Base-by-base conservation (phyloP, 2,113 vertebrate species). In the Spermophilus dauricus region DNA sequence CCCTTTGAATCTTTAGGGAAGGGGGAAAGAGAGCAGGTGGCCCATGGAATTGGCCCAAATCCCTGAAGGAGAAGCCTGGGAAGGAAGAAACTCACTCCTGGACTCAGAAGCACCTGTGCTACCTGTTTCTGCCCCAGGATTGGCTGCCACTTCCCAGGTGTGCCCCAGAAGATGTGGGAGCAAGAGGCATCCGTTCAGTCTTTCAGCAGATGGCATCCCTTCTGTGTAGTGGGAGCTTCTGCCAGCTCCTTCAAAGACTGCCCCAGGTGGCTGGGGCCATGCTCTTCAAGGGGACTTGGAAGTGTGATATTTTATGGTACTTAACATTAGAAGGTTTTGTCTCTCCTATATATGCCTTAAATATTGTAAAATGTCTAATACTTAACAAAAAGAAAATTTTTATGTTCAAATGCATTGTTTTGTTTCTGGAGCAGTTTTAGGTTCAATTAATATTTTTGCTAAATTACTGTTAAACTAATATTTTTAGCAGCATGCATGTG, bases 131-230 rank as follows among this genome's bases (percentile, higher is more conserved):
- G 56, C 65, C 45, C 22, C 69, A 24, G 9, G 69, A 34, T 86
- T 76, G 82, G 45, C 20, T 28, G 56, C 65, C 39, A 12, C 16
- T 24, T 37, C 86, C 73, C 91, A 80, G 65, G 51, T 80, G 72
- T 17, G 18, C 37, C 86, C 70, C 20, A 26, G 63, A 82, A 51
- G 89, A 22, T 51, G 39, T 13, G 1, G 24, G 81, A 69, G 39
- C 76, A 48, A 37, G 82, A 70, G 56, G 32, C 42, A 32, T 69
- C 86, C 72, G 65, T 1, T 1, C 24, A 34, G 82, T 8, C 26
- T 17, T 85, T 39, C 58, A 94, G 94, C 70, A 95, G 95, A 72
- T 87, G 94, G 76, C 94, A 34, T n/a, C n/a, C 20, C 53, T 78
- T 83, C 53, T 48, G 84, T 82, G 85, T 77, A 9, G 7, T 53